Evolutionary conservation across 2,888 invertebrate genomes (phyloP), one percentile per base, ranked within the genome.

Genomic region (Drosophila incognita): DNA sequence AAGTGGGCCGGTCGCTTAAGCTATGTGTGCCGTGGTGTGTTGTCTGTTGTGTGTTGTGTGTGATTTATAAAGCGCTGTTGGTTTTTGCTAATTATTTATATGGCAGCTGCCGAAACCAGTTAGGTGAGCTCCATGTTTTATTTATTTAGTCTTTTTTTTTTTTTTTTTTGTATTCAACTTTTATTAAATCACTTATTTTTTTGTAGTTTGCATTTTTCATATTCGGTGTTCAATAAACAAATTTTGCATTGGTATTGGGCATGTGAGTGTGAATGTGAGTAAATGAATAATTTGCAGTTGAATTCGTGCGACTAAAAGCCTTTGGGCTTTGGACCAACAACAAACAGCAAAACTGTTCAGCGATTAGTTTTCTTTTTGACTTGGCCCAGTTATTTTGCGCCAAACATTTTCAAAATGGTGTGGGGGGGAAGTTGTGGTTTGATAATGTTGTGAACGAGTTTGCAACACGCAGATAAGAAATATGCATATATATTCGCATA

Each of bases 11-110:
- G 78, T 69, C 66, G 72, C 48, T 51, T 18, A 31, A 63, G 68
- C 38, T 66, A 53, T 75, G 54, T 71, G 46, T 69, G 24, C 18
- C 40, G 58, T 48, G 70, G 56, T 48, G 21, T 63, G 27, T 56
- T 52, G 54, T 59, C 40, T 63, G 35, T 58, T 49, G 77, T 67
- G 48, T 63, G 24, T 52, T 59, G 36, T 81, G 81, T 78, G 84
- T 68, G 76, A 79, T 83, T 74, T 86, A 79, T 71, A 81, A 76
- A 84, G 61, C 73, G 80, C 66, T 84, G 85, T 89, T 78, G 81
- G 85, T 84, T 82, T 82, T 79, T 85, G 85, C 89, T 84, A 85
- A 85, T 87, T 89, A 87, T 84, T 89, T 89, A 76, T 84, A 82
- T 82, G 85, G 83, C 87, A 79, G 69, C 78, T 54, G 57, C 67